These are phyloP conservation scores for Catocala fraxini DNA, from an alignment of 2,888 invertebrate species.

Conservation along the genomic window DNA sequence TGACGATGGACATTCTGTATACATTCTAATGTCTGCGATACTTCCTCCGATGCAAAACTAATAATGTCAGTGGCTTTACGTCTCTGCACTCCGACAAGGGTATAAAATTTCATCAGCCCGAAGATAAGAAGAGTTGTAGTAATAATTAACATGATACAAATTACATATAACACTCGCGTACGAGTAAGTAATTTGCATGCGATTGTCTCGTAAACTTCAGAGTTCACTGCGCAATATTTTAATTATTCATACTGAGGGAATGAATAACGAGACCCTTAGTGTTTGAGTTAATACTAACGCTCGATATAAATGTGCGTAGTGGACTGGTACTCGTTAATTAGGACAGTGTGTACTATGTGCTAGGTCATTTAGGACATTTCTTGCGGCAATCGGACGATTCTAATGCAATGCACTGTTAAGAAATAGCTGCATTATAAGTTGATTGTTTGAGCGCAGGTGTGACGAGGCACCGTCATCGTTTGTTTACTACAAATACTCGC, in stretches of 20 bases:
- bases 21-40: constrained; percentile 23
- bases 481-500: constrained; percentile 57
- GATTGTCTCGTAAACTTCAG: constrained; percentile 65
- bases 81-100: constrained; percentile 51
- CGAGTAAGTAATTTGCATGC: constrained; percentile 60
- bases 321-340: constrained; percentile 31
- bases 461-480: constrained; percentile 42
- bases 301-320: constrained; percentile 33
- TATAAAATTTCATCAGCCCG: constrained; percentile 65
- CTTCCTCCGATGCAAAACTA: constrained; percentile 32
- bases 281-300: constrained; percentile 41
- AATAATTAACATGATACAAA: constrained; percentile 66
- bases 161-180: constrained; percentile 60
- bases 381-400: constrained; percentile 18
- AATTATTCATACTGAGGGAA: constrained; percentile 52
- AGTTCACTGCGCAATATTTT: constrained; percentile 67
- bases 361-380: constrained; percentile 24
- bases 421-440: constrained; percentile 30
- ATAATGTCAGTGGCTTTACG: constrained; percentile 50
- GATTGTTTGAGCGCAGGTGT: constrained; percentile 52
- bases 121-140: constrained; percentile 60
- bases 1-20: constrained; percentile 16
- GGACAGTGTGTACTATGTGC: constrained; percentile 20
- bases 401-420: constrained; percentile 16
- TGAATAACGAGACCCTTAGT: constrained; percentile 51